These are phyloP conservation scores for Xerus rutilus DNA, from an alignment of 2,797 vertebrate genomes.

Conservation along the genomic window DNA sequence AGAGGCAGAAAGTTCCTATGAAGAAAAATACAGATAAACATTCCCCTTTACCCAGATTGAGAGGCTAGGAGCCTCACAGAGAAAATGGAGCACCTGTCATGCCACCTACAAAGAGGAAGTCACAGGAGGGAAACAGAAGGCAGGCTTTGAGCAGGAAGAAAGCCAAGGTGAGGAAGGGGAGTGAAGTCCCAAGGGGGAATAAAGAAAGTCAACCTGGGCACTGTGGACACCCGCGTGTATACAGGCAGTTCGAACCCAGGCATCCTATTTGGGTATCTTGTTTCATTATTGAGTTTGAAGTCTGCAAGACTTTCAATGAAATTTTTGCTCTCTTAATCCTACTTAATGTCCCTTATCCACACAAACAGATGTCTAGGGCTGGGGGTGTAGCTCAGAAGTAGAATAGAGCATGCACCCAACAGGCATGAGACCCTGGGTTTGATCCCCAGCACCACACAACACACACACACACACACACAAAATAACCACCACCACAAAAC, in stretches of 20 bases:
- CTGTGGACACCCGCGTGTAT: accelerated
- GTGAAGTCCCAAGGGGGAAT: not conserved
- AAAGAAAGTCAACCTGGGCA: not conserved
- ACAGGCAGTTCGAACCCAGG: not conserved
- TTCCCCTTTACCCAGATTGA: not conserved
- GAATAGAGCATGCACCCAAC: not conserved
- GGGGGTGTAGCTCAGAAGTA: not conserved
- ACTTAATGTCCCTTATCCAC: not conserved
- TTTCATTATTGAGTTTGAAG: not conserved
- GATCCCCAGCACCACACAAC: not conserved
- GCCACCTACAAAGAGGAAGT: not conserved
- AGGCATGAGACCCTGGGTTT: not conserved
- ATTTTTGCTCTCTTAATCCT: not conserved
- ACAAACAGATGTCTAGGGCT: not conserved
- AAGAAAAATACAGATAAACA: not conserved
- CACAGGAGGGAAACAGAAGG: not conserved
- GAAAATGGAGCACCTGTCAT: not conserved
- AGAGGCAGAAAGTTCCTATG: not conserved
- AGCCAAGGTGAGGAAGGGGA: not conserved
- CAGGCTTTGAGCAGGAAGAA: not conserved
- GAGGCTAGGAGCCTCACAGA: not conserved
- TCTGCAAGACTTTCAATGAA: not conserved
- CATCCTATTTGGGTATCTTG: not conserved
- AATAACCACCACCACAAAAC: too few relatives aligned
- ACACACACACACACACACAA: not conserved